Base-by-base conservation (phyloP, 1,140 invertebrate genomes). In the Tachypleus tridentatus region DNA sequence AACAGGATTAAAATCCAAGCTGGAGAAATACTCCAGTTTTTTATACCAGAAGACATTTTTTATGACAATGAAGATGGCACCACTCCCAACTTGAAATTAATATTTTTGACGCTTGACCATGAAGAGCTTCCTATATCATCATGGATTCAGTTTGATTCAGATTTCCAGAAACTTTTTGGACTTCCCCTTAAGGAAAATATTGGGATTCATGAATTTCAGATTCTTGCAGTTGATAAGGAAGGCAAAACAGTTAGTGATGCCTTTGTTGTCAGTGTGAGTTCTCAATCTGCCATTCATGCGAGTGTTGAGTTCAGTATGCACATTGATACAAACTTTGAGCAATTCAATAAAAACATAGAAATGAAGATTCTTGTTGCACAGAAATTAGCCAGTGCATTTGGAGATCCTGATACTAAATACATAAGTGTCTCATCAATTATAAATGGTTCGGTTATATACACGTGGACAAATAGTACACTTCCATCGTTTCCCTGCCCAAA, bases 101-200 rank as follows among this genome's bases (percentile, higher is more conserved):
- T 83, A 3, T 77, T 96, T 0, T 80, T 87, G 8, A 87, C 84
- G 51, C 83, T 82, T 57, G 86, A 92, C 66, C 80, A 86, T 58
- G 81, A 82, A 8, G 77, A 83, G 61, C 80, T 93, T 49, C 80
- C 84, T 0, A 64, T 80, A 0, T 75, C 82, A n/a, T 84, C 88
- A 72, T 95, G 92, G 92, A 76, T 95, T 58, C 90, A 93, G 75
- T 95, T 94, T 74, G 89, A 95, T 73, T 79, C 79, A 3, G 88
- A 87, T 65, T 92, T 91, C 78, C 87, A 91, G 74, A 90, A 93
- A 80, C 91, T 94, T 74, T 93, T 84, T 75, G 92, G 91, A 3
- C 81, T 94, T 49, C 91, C 91, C 4, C 77, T 86, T 54, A 72
- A 78, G 4, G 77, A 77, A 3, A 85, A 93, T 74, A 79, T 83